Conservation (phyloP, 2,888 invertebrate genomes). For the Scaeva pyrastri region DNA sequence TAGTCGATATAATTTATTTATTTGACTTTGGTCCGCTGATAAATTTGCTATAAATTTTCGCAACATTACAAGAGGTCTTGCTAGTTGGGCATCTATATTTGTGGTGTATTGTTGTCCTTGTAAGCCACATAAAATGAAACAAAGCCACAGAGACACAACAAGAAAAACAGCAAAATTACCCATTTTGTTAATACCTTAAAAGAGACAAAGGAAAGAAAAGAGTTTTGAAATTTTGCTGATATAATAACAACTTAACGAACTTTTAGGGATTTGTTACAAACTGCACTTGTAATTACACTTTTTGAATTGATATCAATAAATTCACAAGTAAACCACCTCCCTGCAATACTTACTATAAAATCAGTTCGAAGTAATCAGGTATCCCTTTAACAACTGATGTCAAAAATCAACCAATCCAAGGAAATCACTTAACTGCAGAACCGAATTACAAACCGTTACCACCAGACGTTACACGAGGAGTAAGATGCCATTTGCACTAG, state of each 20-base stretch:
- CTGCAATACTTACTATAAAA: not conserved
- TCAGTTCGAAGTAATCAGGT: not conserved
- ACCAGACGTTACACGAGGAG: slow-evolving; percentile 3
- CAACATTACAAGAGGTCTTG: not conserved
- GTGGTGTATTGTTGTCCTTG: slow-evolving; percentile 18
- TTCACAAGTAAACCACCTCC: no score
- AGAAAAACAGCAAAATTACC: not conserved
- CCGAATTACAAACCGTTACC: not conserved
- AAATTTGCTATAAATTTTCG: slow-evolving; percentile 9
- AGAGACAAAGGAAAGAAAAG: not conserved
- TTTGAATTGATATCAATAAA: not conserved
- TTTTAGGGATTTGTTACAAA: not conserved
- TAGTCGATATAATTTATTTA: slow-evolving; percentile 8
- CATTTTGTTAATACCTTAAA: slow-evolving; percentile 2
- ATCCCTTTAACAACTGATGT: not conserved
- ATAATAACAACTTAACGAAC: not conserved
- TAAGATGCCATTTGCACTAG: not conserved
- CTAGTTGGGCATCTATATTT: not conserved
- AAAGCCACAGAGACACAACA: not conserved
- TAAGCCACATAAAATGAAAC: not conserved
- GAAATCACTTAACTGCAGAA: not conserved
- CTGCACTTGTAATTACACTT: not conserved
- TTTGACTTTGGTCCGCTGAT: not conserved
- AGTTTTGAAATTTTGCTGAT: not conserved
- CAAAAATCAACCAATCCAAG: not conserved